phyloP scores from a whole-genome alignment of 2,797 vertebrate species.

The Oceanodroma leucorhoa region DNA sequence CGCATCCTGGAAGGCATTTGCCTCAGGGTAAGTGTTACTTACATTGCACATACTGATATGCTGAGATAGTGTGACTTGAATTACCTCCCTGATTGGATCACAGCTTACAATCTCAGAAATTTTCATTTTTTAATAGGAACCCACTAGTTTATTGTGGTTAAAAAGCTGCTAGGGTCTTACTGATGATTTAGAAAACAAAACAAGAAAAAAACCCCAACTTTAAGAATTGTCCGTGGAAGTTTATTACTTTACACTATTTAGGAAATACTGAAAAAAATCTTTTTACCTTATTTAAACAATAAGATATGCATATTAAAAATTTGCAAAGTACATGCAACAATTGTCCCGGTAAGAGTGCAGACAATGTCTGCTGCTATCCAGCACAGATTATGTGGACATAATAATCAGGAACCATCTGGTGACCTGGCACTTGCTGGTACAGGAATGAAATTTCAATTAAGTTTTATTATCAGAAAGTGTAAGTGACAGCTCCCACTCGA shows the following conservation, averaged over 20 bases:
- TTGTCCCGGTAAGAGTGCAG: constrained; percentile 18
- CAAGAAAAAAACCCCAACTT: neutral
- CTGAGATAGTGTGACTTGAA: neutral
- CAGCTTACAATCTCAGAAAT: neutral
- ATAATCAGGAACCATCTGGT: constrained; percentile 73
- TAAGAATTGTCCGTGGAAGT: neutral
- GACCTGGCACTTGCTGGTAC: constrained; percentile 63
- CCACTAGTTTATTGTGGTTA: neutral
- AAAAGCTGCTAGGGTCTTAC: neutral
- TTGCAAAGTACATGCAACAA: neutral
- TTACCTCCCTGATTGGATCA: neutral
- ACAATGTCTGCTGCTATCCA: constrained; percentile 9
- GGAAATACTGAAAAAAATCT: constrained; percentile 26
- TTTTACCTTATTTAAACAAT: constrained; percentile 40
- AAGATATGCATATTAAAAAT: constrained; percentile 5
- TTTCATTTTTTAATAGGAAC: neutral
- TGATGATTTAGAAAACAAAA: neutral
- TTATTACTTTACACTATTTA: constrained; percentile 7
- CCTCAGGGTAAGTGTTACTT: neutral
- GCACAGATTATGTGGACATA: constrained; percentile 51
- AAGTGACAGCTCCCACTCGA: constrained; percentile 68
- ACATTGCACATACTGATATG: neutral
- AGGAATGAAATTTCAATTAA: constrained; percentile 76
- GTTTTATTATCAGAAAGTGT: constrained; percentile 70
- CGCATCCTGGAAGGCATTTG: neutral